Base-by-base conservation (phyloP, 35 echinoderm and acorn worm species). In the Hemicentrotus pulcherrimus region DNA sequence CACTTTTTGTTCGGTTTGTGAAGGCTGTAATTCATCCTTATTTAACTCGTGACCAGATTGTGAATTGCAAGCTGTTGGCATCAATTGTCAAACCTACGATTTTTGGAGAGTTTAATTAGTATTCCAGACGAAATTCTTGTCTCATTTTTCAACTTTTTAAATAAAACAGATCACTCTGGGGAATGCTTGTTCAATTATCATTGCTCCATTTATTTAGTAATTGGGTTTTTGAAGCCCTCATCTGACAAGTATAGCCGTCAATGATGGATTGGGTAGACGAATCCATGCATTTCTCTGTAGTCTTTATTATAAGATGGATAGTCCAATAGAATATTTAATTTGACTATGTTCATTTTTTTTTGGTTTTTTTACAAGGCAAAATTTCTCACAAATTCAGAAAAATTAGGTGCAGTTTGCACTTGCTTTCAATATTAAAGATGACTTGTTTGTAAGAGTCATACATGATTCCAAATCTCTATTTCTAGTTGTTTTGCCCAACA, bases 151-250 rank as follows among this genome's bases (percentile, higher is more conserved):
- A 24, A 70, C 3, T 28, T 24, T 28, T 70, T 14, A 70, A 70
- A 22, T 78, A 22, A 78, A 78, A 78, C n/a, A 78, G 1, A 22
- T 78, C 24, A n/a, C 65, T 78, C 24, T 28, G 0, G 65, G 65
- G 65, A 78, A 78, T 78, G 22, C 65, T 78, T 78, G 65, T 78
- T n/a, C 65, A 78, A 78, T 78, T 78, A 78, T 78, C 65, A 78
- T 22, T 28, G 65, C 65, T 78, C 65, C 65, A 78, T 78, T 78
- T 78, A n/a, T 78, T 78, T 18, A 28, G 6, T 28, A 78, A 78
- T 78, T 24, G 7, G 19, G 24, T 8, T 78, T 78, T 78, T 28
- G 65, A 78, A 28, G 5, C 28, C 52, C 16, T 16, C 2, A 7
- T 78, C 65, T 78, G 65, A 78, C 65, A 78, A 28, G 2, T n/a